These are phyloP conservation scores for Brachynemurus nebulosus DNA, from an alignment of 2,888 invertebrate genomes.

Conservation along the genomic window DNA sequence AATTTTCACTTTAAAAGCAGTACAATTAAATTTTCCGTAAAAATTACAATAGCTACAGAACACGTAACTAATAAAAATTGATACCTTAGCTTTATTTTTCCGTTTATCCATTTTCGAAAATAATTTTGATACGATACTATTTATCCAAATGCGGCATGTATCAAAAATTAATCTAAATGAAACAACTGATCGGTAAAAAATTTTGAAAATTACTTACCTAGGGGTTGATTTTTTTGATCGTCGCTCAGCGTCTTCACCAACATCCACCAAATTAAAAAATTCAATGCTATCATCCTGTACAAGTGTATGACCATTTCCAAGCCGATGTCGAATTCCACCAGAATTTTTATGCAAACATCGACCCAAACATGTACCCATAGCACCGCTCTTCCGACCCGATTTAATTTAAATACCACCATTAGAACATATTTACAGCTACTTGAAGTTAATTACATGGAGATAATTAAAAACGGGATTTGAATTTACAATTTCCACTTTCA, in stretches of 20 bases:
- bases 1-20: too few relatives aligned
- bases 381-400: slow-evolving; percentile 2
- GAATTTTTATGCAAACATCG: slow-evolving; percentile 31
- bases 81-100: slow-evolving; percentile 6
- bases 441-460: too few relatives aligned
- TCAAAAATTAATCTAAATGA: neutral
- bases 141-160: slow-evolving; percentile 4
- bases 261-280: slow-evolving; percentile 8
- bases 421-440: neutral
- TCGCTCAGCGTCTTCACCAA: neutral
- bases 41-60: too few relatives aligned
- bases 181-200: neutral
- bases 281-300: slow-evolving; percentile 9
- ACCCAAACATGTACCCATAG: slow-evolving; percentile 37
- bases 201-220: neutral
- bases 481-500: too few relatives aligned
- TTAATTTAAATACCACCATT: neutral
- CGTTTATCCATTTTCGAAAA: slow-evolving; percentile 10
- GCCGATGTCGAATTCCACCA: slow-evolving; percentile 2
- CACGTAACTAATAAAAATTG: too few relatives aligned
- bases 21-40: too few relatives aligned
- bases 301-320: neutral
- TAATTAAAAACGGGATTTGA: too few relatives aligned
- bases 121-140: slow-evolving; percentile 6
- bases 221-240: too few relatives aligned